Evolutionary conservation across 1,140 invertebrate species (phyloP), one percentile per base, ranked within the genome.

Genomic region (Neodiprion lecontei): DNA sequence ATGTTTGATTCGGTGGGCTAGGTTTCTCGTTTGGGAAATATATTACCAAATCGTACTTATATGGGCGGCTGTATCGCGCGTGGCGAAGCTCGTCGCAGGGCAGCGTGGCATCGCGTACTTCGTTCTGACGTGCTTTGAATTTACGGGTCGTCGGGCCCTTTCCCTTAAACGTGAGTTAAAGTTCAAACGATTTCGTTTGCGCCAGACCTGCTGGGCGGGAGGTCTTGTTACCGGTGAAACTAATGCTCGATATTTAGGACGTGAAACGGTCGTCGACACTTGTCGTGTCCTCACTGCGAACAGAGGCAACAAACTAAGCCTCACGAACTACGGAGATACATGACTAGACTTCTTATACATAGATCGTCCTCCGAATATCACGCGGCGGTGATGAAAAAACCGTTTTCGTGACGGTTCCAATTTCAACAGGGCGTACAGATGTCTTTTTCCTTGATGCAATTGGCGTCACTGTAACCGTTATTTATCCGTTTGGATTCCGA

Each of bases 21-120:
- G 53, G 53, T 61, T 61, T 61, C 53, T 61, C 11, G 53, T 61
- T 61, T 61, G 53, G 53, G 53, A 61, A 61, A 61, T 61, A 61
- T 61, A 17, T 61, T 61, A 61, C 53, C 11, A 61, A 61, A 61
- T 61, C 28, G 28, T 40, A 61, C n/a, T 61, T 61, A 61, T 12
- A 8, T 12, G 53, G 53, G n/a, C 53, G 7, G 53, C 28, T 40
- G 1, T 40, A 40, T 2, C 28, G 28, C 28, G 28, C 5, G 1
- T 40, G 28, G 1, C 28, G 5, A 5, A 1, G 28, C 28, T 40
- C 28, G 28, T 40, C 5, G 28, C 28, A 40, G 2, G 28, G 28
- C 28, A 40, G 28, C 28, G 28, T 3, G 28, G 2, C 28, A 40
- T 40, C 28, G 28, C 28, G 28, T 40, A 40, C 28, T 40, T 9